Evolutionary conservation across 2,888 invertebrate species (phyloP).

Genomic region (Metellina segmentata): DNA sequence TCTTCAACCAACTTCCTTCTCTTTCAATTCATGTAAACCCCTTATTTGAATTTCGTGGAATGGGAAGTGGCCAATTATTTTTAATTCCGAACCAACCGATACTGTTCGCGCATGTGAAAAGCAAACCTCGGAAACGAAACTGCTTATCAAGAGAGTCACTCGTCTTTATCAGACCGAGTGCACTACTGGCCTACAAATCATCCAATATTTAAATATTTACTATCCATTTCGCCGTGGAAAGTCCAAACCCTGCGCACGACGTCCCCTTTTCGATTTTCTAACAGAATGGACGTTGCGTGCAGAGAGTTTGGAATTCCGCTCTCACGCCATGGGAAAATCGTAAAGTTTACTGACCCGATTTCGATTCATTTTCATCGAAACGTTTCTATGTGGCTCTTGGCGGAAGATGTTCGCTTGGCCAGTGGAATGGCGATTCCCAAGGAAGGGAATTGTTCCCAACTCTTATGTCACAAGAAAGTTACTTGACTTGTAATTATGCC

Average conservation of each 20-base stretch:
- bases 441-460: too few species aligned
- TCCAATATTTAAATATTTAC: slow-evolving; percentile 7
- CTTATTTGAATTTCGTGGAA: too few species aligned
- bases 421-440: too few species aligned
- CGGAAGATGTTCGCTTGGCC: neutral
- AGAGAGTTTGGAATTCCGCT: neutral
- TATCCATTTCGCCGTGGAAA: neutral
- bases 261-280: slow-evolving; percentile 1
- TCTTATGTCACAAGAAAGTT: too few species aligned
- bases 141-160: slow-evolving; percentile 7
- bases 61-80: too few species aligned
- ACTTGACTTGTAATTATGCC: too few species aligned
- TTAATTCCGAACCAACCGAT: too few species aligned
- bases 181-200: slow-evolving; percentile 12
- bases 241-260: neutral
- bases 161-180: slow-evolving; percentile 11
- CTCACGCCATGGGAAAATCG: slow-evolving; percentile 28
- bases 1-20: too few species aligned
- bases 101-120: too few species aligned
- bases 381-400: neutral
- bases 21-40: too few species aligned
- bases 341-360: slow-evolving; percentile 33
- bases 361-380: slow-evolving; percentile 5
- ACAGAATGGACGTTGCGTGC: slow-evolving; percentile 26
- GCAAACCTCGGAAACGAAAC: neutral